Percentiles rank a stretch among this genome's conserved stretches.
Evolutionary conservation across 1,140 invertebrate genomes (phyloP).

Genomic region (Acromyrmex echinatior): DNA sequence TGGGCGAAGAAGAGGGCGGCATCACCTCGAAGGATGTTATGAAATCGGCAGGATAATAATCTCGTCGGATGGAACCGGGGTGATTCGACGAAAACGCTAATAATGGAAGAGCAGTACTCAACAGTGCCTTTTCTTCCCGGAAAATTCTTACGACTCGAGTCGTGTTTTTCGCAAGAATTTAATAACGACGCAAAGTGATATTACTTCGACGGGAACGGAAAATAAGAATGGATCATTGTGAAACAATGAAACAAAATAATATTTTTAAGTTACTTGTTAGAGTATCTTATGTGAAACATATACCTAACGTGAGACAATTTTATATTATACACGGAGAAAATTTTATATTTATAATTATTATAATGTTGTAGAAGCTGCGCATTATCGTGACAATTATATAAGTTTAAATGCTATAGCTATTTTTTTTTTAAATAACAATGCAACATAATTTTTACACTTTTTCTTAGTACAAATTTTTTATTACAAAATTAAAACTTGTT

Average conservation of each 20-base stretch:
- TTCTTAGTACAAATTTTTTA: too few relatives aligned
- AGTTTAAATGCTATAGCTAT: too few relatives aligned
- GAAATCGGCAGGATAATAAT: constrained; percentile 79
- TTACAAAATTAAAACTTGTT: too few relatives aligned
- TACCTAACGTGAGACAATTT: too few relatives aligned
- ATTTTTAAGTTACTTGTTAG: constrained; percentile 2
- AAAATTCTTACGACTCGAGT: constrained; percentile 63
- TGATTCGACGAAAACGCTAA: constrained; percentile 66
- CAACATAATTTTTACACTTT: too few relatives aligned
- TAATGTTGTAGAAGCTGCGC: too few relatives aligned
- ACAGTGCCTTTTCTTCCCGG: constrained; percentile 56
- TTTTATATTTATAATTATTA: too few relatives aligned
- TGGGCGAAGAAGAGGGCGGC: constrained; percentile 45
- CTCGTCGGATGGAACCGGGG: constrained; percentile 43
- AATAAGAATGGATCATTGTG: background rate
- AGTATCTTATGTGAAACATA: background rate
- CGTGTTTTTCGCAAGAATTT: constrained; percentile 28
- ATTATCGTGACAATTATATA: too few relatives aligned
- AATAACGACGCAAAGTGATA: constrained; percentile 19
- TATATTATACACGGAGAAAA: too few relatives aligned
- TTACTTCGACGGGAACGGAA: constrained; percentile 8
- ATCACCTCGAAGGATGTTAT: constrained; percentile 75
- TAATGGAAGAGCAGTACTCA: constrained; percentile 69
- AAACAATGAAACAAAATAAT: background rate
- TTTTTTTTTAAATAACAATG: too few relatives aligned